Evolutionary conservation across 1,140 invertebrate species (phyloP).

Genomic region (Teleopsis dalmanni): DNA sequence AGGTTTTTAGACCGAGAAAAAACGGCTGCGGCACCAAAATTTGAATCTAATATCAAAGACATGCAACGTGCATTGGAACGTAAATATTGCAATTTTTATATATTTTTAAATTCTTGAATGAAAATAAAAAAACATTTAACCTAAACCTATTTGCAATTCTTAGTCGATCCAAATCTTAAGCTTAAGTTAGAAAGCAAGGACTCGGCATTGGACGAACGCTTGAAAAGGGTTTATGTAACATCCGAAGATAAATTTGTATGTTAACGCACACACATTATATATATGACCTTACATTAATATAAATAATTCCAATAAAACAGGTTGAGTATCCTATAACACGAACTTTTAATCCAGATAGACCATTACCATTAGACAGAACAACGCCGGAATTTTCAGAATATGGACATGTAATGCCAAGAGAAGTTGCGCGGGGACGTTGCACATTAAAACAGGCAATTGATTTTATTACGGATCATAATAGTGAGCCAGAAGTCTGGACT

Average conservation of each 20-base stretch:
- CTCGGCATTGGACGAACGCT: conserved; percentile 48
- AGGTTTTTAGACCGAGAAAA: conserved; percentile 59
- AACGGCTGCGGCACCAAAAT: conserved; percentile 56
- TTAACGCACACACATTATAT: conserved; percentile 14
- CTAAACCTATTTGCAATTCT: conserved; percentile 17
- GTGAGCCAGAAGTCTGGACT: conserved; percentile 51
- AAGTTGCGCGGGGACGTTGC: conserved; percentile 47
- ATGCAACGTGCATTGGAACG: conserved; percentile 54
- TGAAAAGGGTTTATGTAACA: conserved; percentile 63
- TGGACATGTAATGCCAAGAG: conserved; percentile 51
- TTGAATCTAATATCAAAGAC: conserved; percentile 51
- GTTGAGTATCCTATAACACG: conserved; percentile 20
- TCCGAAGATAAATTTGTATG: conserved; percentile 48
- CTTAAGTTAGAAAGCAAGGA: conserved; percentile 54
- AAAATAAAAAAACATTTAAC: not conserved
- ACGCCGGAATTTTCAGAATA: conserved; percentile 45
- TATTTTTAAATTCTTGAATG: not conserved
- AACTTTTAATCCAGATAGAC: conserved; percentile 12
- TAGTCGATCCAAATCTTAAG: conserved; percentile 55
- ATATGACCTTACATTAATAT: no score
- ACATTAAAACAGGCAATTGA: conserved; percentile 49
- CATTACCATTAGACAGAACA: conserved; percentile 35
- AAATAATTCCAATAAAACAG: not conserved
- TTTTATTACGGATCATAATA: conserved; percentile 56
- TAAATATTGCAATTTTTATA: conserved; percentile 26